A percentile compares a stretch with the other conserved stretches of the same genome.
These are phyloP conservation scores for Acleris cristana DNA, from an alignment of 2,888 invertebrate genomes.

Conservation along the genomic window DNA sequence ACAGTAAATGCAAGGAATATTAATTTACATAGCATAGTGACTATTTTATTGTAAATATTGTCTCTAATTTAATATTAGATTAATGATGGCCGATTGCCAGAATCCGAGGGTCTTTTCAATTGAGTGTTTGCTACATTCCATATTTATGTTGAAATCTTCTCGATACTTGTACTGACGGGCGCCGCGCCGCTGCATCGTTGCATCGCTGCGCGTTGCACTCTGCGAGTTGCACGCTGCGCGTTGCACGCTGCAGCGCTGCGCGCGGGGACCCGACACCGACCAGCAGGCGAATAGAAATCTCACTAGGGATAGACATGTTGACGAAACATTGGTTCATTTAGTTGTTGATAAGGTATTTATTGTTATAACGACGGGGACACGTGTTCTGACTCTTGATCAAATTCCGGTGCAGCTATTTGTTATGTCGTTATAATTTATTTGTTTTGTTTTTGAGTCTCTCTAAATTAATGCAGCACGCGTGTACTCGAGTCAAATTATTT, in stretches of 20 bases:
- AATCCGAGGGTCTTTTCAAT: conserved; percentile 78
- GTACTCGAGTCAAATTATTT: conserved; percentile 15
- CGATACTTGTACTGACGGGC: conserved; percentile 65
- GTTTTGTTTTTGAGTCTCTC: conserved; percentile 2
- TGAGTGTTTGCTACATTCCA: conserved; percentile 84
- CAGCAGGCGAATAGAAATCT: conserved; percentile 68
- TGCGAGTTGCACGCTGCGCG: neutral
- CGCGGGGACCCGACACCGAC: conserved; percentile 8
- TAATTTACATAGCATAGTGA: conserved; percentile 79
- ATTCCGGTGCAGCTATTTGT: conserved; percentile 24
- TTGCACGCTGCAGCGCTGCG: conserved; percentile 9
- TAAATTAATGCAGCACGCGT: conserved; percentile 18
- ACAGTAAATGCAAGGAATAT: conserved; percentile 76
- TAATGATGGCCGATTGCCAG: conserved; percentile 71
- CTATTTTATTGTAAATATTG: conserved; percentile 82
- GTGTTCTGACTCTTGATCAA: conserved; percentile 48
- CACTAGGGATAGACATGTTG: conserved; percentile 73
- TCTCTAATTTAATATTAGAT: conserved; percentile 80
- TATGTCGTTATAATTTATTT: conserved; percentile 9
- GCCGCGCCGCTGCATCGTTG: conserved; percentile 40
- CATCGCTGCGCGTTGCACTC: no score
- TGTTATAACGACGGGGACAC: conserved; percentile 58
- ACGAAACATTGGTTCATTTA: conserved; percentile 67
- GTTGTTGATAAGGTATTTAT: conserved; percentile 76
- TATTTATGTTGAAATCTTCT: conserved; percentile 83